Conservation (phyloP, 2,113 vertebrate species). For the Thomomys bottae region DNA sequence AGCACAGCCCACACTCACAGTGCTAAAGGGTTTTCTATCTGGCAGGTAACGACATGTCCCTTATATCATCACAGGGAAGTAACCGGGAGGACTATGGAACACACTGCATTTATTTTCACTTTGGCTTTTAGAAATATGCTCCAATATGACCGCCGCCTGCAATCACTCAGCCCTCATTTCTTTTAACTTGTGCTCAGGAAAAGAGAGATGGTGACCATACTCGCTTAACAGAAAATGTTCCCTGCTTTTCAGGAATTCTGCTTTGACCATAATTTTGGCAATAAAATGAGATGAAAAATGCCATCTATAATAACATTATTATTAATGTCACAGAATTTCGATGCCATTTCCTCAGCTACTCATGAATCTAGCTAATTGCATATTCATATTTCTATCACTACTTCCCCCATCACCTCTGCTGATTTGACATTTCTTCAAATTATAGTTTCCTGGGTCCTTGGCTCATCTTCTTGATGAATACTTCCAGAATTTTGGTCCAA, state of each 20-base stretch:
- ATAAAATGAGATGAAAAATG: conserved; percentile 38
- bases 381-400: not conserved
- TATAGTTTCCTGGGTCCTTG: not conserved
- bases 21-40: not conserved
- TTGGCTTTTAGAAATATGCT: conserved; percentile 41
- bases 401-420: not conserved
- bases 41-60: not conserved
- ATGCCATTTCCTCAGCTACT: not conserved
- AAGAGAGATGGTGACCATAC: not conserved
- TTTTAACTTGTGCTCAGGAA: not conserved
- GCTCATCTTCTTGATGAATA: not conserved
- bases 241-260: conserved; percentile 11
- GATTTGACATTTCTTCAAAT: conserved; percentile 21
- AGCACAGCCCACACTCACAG: not conserved
- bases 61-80: not conserved
- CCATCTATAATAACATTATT: conserved; percentile 39
- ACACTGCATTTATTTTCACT: not conserved
- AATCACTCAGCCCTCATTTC: conserved; percentile 34
- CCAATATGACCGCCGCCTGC: not conserved
- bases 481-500: not conserved
- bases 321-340: conserved; percentile 30
- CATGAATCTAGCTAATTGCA: conserved; percentile 53
- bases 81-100: not conserved
- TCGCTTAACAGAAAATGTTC: conserved; percentile 2
- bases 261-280: conserved; percentile 47